phyloP scores from a whole-genome alignment of 1,140 invertebrate species.

The Tetramorium parvispinum region DNA sequence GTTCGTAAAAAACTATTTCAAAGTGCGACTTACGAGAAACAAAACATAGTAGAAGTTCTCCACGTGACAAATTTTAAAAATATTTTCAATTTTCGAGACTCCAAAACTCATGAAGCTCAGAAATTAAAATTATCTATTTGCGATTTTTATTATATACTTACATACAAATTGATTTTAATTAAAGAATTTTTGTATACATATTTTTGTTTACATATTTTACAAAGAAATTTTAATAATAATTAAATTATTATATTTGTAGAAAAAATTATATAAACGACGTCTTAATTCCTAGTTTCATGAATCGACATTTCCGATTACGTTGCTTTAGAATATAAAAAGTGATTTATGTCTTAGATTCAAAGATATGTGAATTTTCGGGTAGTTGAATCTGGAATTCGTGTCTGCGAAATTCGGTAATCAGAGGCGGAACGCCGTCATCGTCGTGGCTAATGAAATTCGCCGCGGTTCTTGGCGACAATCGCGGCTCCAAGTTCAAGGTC shows the following conservation, averaged over 20 bases:
- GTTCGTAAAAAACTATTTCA: neutral
- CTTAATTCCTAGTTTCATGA: neutral
- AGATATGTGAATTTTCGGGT: neutral
- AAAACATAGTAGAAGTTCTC: neutral
- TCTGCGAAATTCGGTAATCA: constrained; percentile 16
- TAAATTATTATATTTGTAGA: neutral
- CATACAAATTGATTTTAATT: neutral
- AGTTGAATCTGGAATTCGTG: neutral
- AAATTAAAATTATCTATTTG: neutral
- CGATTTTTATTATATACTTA: neutral
- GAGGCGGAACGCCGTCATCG: constrained; percentile 16
- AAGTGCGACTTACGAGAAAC: neutral
- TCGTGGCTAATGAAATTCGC: constrained; percentile 32
- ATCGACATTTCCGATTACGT: neutral
- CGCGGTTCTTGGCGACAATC: constrained; percentile 6
- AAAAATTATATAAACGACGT: neutral
- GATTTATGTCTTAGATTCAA: neutral
- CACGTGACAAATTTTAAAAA: neutral
- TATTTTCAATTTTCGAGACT: neutral
- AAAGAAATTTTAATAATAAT: neutral
- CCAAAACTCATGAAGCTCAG: neutral
- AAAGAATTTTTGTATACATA: neutral
- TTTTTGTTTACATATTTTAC: neutral
- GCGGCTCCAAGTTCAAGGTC: constrained; percentile 80
- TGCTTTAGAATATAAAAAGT: too few relatives aligned